These are phyloP conservation scores for Nesometra sesokonis DNA, from an alignment of 35 echinoderm and acorn worm genomes.

Conservation along the genomic window DNA sequence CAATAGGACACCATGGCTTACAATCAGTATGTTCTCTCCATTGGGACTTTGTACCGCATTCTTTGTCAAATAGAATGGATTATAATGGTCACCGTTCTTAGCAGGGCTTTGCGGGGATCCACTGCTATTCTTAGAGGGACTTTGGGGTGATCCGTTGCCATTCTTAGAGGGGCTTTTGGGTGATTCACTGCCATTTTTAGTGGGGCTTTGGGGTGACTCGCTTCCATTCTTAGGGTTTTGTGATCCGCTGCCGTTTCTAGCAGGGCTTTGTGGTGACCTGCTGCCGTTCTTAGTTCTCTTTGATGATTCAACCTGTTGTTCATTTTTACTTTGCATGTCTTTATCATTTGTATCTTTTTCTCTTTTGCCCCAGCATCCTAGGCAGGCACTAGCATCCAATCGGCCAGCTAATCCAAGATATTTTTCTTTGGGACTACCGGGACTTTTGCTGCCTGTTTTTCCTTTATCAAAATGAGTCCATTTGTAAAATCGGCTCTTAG, in stretches of 20 bases:
- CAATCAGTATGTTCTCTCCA: conserved; percentile 15
- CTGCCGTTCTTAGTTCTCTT: not conserved
- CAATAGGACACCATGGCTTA: conserved; percentile 20
- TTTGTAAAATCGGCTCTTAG: not conserved
- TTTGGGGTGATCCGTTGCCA: too few species aligned
- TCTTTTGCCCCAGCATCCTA: not conserved
- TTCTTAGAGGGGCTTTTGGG: too few species aligned
- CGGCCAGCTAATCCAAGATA: not conserved
- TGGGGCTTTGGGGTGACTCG: too few species aligned
- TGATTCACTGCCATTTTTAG: too few species aligned
- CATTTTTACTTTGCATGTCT: not conserved
- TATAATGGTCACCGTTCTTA: not conserved
- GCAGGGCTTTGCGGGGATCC: not conserved
- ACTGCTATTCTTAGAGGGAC: too few species aligned
- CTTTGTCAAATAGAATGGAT: not conserved
- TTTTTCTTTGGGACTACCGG: not conserved
- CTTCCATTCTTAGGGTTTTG: too few species aligned
- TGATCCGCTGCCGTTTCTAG: not conserved
- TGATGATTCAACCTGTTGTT: not conserved
- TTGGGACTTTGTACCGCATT: not conserved
- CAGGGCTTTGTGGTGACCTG: not conserved
- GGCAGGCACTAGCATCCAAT: not conserved
- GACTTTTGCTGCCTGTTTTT: not conserved
- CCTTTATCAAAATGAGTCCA: not conserved
- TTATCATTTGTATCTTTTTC: not conserved